Percentiles rank a stretch among this genome's conserved stretches.
Evolutionary conservation across 1,140 invertebrate genomes (phyloP).

Genomic region (Saccostrea cuccullata): DNA sequence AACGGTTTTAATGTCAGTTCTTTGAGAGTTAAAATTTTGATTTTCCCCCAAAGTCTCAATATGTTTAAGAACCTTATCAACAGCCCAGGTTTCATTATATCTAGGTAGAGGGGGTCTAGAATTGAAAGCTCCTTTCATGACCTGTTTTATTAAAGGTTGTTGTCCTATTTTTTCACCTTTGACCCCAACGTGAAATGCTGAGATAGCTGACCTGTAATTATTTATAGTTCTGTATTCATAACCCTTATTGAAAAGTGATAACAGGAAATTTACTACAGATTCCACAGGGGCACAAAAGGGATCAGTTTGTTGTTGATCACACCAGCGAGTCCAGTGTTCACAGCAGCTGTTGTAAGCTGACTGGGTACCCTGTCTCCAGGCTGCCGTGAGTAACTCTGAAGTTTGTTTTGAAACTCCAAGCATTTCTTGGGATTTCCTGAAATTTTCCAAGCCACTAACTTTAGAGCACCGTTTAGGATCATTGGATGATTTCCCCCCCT

Average conservation of each 20-base stretch:
- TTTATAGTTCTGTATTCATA: constrained; percentile 27
- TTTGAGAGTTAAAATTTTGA: no score
- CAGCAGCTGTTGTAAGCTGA: constrained; percentile 49
- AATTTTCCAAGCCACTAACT: no score
- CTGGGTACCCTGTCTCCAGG: neutral
- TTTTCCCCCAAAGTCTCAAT: no score
- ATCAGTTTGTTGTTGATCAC: constrained; percentile 7
- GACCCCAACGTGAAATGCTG: constrained; percentile 39
- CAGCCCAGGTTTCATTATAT: no score
- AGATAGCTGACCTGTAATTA: constrained; percentile 47
- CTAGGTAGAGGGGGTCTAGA: no score
- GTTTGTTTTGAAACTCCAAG: no score
- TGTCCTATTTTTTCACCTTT: constrained; percentile 38
- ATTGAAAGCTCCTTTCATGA: constrained; percentile 26
- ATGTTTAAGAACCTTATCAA: no score
- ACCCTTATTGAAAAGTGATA: neutral
- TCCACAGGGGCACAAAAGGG: no score
- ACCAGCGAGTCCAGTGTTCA: constrained; percentile 36
- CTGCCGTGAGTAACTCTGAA: neutral
- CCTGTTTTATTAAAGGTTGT: constrained; percentile 12
- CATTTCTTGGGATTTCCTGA: no score
- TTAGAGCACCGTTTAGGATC: no score
- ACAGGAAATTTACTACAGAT: neutral
- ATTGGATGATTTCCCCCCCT: no score
- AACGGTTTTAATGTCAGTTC: no score